Evolutionary conservation across 2,113 vertebrate species (phyloP), one percentile per base, ranked within the genome.

Genomic region (Forbesichthys papilliferus): DNA sequence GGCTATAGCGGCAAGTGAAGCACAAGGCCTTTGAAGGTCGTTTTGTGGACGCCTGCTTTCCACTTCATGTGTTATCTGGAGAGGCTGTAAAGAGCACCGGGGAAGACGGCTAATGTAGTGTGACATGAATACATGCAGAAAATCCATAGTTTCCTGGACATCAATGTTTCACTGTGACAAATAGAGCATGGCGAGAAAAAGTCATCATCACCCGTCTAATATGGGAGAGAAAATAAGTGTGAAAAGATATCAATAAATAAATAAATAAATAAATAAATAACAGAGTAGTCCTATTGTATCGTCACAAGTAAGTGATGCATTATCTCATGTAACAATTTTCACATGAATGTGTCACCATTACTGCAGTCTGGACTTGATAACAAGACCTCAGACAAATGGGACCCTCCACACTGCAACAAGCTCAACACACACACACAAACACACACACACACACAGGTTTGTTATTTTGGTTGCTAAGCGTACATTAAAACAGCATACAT

Each of bases 11-110:
- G 78, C 64, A 16, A 53, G 16, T 18, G 47, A 75, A 84, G 75
- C 80, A 70, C 16, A 68, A 78, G 80, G 78, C 68, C 68, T 83
- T 78, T 42, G 42, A n/a, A 56, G 69, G 67, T 77, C 61, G 71
- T 42, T 63, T 70, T 27, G 12, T 42, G n/a, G 20, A 61, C 54
- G 36, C 34, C 54, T 14, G 34, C 10, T 5, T 18, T 33, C 12
- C 2, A n/a, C 67, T 68, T 64, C 47, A 1, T 27, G 9, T 47
- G 46, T 69, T 65, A 61, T 61, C 80, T 68, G 13, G 18, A 67
- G 18, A 0, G 48, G 27, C 54, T 49, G 55, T 58, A 48, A 67
- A 53, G 65, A 48, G 49, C 18, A 68, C 10, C 20, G 14, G 55
- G 53, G 64, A 3, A 54, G 48, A 65, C 0, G 1, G 61, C 73